These are phyloP conservation scores for Lepetodrilus schrolli DNA, from an alignment of 2,888 invertebrate species.

Conservation along the genomic window DNA sequence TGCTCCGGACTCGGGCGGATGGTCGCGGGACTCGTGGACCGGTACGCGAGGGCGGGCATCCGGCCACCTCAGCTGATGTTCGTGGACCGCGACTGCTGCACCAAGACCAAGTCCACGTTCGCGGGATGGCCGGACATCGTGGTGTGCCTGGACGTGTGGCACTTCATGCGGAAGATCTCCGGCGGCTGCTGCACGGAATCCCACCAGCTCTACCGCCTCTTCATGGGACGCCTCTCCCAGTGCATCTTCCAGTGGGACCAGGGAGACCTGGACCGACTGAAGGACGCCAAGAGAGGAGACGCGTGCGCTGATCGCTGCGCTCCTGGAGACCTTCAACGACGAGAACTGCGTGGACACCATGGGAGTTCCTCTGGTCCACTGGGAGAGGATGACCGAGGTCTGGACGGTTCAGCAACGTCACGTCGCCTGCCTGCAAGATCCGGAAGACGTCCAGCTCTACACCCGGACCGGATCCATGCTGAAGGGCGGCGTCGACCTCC, in stretches of 20 bases:
- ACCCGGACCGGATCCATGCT: conserved; percentile 36
- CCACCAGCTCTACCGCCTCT: conserved; percentile 46
- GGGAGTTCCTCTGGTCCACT: conserved; percentile 41
- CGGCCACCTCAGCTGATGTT: conserved; percentile 50
- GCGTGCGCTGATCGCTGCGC: conserved; percentile 27
- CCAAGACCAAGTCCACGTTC: conserved; percentile 28
- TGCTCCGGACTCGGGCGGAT: conserved; percentile 44
- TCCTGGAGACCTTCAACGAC: conserved; percentile 37
- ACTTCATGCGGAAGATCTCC: conserved; percentile 52
- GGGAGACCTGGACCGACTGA: conserved; percentile 37
- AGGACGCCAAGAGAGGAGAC: conserved; percentile 37
- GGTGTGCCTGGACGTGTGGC: conserved; percentile 52
- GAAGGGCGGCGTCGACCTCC: conserved; percentile 37
- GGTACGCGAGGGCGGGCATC: conserved; percentile 42
- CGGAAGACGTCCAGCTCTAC: conserved; percentile 38
- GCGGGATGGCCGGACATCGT: conserved; percentile 39
- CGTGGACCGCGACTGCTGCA: conserved; percentile 58
- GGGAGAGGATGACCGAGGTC: conserved; percentile 30
- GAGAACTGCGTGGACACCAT: conserved; percentile 38
- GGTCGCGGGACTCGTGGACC: conserved; percentile 40
- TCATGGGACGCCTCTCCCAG: conserved; percentile 44
- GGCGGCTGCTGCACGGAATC: conserved; percentile 42
- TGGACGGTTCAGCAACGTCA: conserved; percentile 43
- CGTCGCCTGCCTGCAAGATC: conserved; percentile 46
- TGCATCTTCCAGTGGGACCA: conserved; percentile 45